Evolutionary conservation across 2,888 invertebrate genomes (phyloP), one percentile per base, ranked within the genome.

Genomic region (Synanthedon andrenaeformis): DNA sequence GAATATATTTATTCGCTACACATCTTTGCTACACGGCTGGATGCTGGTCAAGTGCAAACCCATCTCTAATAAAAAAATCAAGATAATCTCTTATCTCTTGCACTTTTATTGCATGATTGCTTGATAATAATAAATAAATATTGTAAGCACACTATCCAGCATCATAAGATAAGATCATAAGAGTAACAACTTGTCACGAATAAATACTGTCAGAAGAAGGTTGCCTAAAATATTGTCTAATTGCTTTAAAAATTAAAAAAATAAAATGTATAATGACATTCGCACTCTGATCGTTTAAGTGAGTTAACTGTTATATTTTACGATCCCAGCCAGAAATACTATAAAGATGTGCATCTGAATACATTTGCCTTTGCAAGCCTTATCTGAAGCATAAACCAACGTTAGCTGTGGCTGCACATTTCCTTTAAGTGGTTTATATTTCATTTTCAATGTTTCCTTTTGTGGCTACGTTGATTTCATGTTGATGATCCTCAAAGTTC

Each of bases 311-410:
- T 45, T 45, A n/a, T n/a, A 14, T 45, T 45, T 45, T 13, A n/a
- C 13, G 45, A 13, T 14, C n/a, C 13, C 45, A 45, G 45, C 14
- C n/a, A 13, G 14, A 45, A 45, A 14, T 55, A 57, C 64, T 71
- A 69, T 71, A 69, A 72, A 72, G 70, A 74, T 70, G 70, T 72
- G 73, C 76, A 78, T 68, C 66, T 56, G 69, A 67, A 67, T 70
- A 78, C 76, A 81, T 81, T 82, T 76, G 69, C 67, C 62, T 70
- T 54, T 58, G 68, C 64, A 65, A 52, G 61, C 59, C 69, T 83
- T 84, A 84, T 84, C 83, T 80, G 56, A 51, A 62, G 74, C 76
- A 72, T 84, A 83, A 83, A 82, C 78, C 77, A 69, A 76, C 75
- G 73, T 82, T 82, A 82, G 82, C 76, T 63, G 66, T 73, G 65